Conservation (phyloP, 2,888 invertebrate genomes). For the Metacarcinus magister region DNA sequence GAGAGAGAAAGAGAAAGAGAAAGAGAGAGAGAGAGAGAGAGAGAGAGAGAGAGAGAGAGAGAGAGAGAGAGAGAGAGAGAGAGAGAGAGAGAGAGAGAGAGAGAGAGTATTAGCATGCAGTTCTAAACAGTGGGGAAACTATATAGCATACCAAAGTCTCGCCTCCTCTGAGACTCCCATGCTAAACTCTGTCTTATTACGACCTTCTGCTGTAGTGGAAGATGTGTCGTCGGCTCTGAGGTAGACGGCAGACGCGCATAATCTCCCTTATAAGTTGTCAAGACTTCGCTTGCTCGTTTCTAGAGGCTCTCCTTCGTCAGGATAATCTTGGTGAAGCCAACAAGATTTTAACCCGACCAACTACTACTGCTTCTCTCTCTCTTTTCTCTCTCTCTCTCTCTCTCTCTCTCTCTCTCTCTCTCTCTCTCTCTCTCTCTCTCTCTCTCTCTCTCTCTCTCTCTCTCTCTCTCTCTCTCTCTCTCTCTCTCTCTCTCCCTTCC, state of each 20-base stretch:
- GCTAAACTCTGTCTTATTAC: not conserved
- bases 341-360: not conserved
- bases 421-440: conserved; percentile 3
- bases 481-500: too few relatives aligned
- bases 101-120: not conserved
- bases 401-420: conserved; percentile 2
- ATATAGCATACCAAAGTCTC: not conserved
- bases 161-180: not conserved
- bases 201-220: not conserved
- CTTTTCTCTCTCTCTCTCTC: not conserved
- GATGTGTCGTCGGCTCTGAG: not conserved
- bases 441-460: not conserved
- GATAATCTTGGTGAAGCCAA: not conserved
- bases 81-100: not conserved
- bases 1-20: not conserved
- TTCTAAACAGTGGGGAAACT: not conserved
- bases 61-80: not conserved
- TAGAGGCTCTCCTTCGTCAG: not conserved
- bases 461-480: too few relatives aligned
- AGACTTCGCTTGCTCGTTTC: not conserved
- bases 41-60: not conserved
- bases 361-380: not conserved
- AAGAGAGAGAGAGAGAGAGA: not conserved
- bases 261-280: not conserved
- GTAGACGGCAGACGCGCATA: not conserved